A percentile compares a stretch with the other conserved stretches of the same genome.
These are phyloP conservation scores for Brachyhypopomus gauderio DNA, from an alignment of 2,113 vertebrate species.

Conservation along the genomic window DNA sequence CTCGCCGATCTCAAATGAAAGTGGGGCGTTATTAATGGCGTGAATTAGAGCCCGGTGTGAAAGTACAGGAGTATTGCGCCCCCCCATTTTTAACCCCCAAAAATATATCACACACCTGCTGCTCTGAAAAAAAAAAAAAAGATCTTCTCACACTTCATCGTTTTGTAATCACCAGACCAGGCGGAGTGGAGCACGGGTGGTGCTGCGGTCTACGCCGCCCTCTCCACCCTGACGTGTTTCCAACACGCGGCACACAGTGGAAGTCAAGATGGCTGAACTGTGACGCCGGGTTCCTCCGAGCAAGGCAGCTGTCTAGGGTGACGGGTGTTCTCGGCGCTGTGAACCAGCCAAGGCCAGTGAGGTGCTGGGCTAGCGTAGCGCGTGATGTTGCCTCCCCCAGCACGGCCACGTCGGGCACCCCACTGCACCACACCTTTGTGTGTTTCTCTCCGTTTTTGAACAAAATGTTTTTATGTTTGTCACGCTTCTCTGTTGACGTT, in stretches of 20 bases:
- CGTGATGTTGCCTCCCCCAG: too few relatives aligned
- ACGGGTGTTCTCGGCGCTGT: conserved; percentile 59
- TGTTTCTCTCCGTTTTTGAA: not conserved
- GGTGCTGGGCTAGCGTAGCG: too few relatives aligned
- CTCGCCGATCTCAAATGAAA: conserved; percentile 72
- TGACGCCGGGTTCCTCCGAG: not conserved
- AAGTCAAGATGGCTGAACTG: conserved; percentile 59
- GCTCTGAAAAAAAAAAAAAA: not conserved
- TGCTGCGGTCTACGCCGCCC: not conserved
- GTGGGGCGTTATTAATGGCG: conserved; percentile 57
- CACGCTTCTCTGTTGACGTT: not conserved
- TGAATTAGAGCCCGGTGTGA: conserved; percentile 72
- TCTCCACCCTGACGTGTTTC: not conserved
- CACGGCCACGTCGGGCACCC: too few relatives aligned
- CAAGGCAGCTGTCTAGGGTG: not conserved
- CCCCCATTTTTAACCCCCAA: conserved; percentile 53
- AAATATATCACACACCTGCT: conserved; percentile 59
- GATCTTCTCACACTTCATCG: not conserved
- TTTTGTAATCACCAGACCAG: not conserved
- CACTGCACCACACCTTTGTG: not conserved
- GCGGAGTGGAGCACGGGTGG: not conserved
- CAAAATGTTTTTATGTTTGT: not conserved
- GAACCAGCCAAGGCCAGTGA: conserved; percentile 65
- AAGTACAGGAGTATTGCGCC: conserved; percentile 54
- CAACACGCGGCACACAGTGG: not conserved